A percentile compares a stretch with the other conserved stretches of the same genome.
Conservation (phyloP, 2,797 vertebrate species). For the Gobio occitaniae region DNA sequence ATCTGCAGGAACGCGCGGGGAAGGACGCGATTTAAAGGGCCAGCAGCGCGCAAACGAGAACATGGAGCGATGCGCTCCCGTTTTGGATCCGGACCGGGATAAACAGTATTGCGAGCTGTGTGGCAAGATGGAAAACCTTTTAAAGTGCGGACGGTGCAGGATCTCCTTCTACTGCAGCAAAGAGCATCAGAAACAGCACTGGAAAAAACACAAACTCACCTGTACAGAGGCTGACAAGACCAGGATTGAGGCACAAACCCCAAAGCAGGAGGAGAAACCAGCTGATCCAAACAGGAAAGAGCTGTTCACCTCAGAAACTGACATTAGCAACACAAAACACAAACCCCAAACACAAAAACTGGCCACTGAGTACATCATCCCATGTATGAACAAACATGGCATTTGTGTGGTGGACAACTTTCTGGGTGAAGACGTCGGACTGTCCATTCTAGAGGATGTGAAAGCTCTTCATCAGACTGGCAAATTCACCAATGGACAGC, state of each 20-base stretch:
- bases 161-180: constrained; percentile 97
- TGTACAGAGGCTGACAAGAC: constrained; percentile 80
- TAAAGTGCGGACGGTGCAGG: constrained; percentile 92
- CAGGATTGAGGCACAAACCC: constrained; percentile 65
- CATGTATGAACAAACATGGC: constrained; percentile 95
- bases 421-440: constrained; percentile 84
- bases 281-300: constrained; percentile 57
- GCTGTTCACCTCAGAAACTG: constrained; percentile 31
- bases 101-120: constrained; percentile 93
- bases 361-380: constrained; percentile 89
- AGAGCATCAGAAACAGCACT: constrained; percentile 95
- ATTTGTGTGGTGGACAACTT: constrained; percentile 96
- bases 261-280: constrained; percentile 51
- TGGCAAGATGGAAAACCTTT: constrained; percentile 95
- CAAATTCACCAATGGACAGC: constrained; percentile 93
- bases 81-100: constrained; percentile 79
- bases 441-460: constrained; percentile 86
- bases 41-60: constrained; percentile 51
- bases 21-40: constrained; percentile 74
- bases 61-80: constrained; percentile 39
- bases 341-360: constrained; percentile 87
- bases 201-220: constrained; percentile 93
- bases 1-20: constrained; percentile 72
- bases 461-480: constrained; percentile 87
- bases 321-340: constrained; percentile 72